Evolutionary conservation across 1,140 invertebrate genomes (phyloP).

Genomic region (Brachionus asplanchnoidis): DNA sequence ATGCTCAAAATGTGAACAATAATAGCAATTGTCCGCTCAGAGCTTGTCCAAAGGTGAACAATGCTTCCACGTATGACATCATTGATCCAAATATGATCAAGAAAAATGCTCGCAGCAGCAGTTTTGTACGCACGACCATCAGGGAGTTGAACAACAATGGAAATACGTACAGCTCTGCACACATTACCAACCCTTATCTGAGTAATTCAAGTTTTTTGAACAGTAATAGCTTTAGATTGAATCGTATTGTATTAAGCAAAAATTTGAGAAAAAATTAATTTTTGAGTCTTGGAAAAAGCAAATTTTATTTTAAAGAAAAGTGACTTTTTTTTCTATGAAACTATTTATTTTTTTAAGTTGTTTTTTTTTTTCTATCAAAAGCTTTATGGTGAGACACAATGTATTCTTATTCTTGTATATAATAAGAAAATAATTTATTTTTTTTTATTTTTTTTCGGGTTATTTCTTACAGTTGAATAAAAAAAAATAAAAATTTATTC

Average conservation of each 20-base stretch:
- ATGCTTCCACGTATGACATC: not conserved
- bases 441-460: not conserved
- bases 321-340: not conserved
- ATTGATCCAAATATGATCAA: constrained; percentile 6
- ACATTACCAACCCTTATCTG: not conserved
- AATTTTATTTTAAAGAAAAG: not conserved
- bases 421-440: not conserved
- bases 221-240: not conserved
- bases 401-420: not conserved
- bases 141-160: not conserved
- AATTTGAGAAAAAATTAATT: constrained; percentile 32
- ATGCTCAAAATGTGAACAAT: not conserved
- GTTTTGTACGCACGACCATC: not conserved
- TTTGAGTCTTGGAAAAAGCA: not conserved
- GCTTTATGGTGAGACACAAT: not conserved
- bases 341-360: not conserved
- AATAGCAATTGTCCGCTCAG: not conserved
- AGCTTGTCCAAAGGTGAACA: not conserved
- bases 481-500: not conserved
- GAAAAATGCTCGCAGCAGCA: constrained; percentile 14
- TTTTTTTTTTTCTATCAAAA: not conserved
- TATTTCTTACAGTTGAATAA: not conserved
- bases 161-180: not conserved
- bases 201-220: constrained; percentile 22
- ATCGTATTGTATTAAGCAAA: constrained; percentile 9